Evolutionary conservation across 2,113 vertebrate genomes (phyloP).

Genomic region (Cochlearius cochlearius): DNA sequence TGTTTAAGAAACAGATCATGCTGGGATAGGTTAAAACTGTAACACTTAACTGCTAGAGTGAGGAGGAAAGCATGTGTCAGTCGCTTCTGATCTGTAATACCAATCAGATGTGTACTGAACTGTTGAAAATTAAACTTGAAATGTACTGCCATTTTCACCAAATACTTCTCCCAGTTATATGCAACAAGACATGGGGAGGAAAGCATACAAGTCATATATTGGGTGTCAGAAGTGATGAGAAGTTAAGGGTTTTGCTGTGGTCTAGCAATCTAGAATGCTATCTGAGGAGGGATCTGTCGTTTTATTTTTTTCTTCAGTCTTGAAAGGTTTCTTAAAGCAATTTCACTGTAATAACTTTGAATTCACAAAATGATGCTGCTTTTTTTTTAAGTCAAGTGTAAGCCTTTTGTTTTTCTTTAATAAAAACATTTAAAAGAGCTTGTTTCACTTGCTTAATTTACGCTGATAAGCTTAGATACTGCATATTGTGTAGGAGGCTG

Average conservation of each 20-base stretch:
- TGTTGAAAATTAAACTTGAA: constrained; percentile 12
- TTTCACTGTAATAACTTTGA: constrained; percentile 53
- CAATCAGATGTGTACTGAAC: neutral
- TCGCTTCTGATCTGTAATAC: neutral
- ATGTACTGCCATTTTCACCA: neutral
- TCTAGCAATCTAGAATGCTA: neutral
- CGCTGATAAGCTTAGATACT: neutral
- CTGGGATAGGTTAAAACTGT: neutral
- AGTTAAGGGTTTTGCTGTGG: constrained; percentile 20
- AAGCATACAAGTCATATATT: neutral
- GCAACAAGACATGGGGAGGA: neutral
- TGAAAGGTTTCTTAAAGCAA: constrained; percentile 51
- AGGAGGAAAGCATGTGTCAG: neutral
- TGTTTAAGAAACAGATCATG: neutral
- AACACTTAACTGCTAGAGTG: neutral
- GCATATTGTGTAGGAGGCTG: neutral
- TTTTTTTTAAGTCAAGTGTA: constrained; percentile 66
- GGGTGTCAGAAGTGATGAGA: neutral
- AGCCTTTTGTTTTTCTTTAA: constrained; percentile 72
- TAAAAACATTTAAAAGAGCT: constrained; percentile 65
- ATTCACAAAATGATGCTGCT: constrained; percentile 43
- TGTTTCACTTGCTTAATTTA: neutral
- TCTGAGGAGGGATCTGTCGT: neutral
- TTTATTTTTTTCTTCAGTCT: constrained; percentile 46
- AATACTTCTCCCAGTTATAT: neutral